Percentiles rank a stretch among this genome's conserved stretches.
Evolutionary conservation across 2,113 vertebrate species (phyloP).

Genomic region (Vicugna pacos): DNA sequence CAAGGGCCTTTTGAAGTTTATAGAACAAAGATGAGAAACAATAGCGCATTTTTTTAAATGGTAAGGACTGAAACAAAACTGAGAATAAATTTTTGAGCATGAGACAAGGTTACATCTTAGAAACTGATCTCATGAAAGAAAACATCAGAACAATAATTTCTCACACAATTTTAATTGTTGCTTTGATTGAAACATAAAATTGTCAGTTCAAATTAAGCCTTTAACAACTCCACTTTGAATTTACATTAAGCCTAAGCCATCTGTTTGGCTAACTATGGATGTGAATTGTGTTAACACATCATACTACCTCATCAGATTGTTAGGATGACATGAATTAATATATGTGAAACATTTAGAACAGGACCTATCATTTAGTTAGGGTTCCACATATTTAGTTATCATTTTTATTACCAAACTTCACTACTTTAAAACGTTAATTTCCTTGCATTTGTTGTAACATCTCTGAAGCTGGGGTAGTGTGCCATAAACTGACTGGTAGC

Average conservation of each 20-base stretch:
- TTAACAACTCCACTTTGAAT: slow-evolving; percentile 47
- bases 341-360: not conserved
- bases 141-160: not conserved
- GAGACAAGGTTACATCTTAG: slow-evolving; percentile 27
- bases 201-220: slow-evolving; percentile 34
- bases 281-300: not conserved
- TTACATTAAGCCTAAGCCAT: slow-evolving; percentile 37
- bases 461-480: not conserved
- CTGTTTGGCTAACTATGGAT: slow-evolving; percentile 20
- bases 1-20: not conserved
- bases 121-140: slow-evolving; percentile 58
- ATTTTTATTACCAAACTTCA: not conserved
- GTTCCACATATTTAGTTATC: not conserved
- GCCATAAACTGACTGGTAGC: not conserved
- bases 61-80: not conserved
- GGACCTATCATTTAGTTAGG: not conserved
- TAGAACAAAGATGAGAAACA: slow-evolving; percentile 12
- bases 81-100: slow-evolving; percentile 7
- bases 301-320: not conserved
- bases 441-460: not conserved
- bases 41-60: not conserved
- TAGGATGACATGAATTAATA: slow-evolving; percentile 4
- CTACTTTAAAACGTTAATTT: not conserved
- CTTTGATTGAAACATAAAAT: slow-evolving; percentile 58
- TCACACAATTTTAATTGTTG: slow-evolving; percentile 46